Percentiles rank a stretch among this genome's conserved stretches.
These are phyloP conservation scores for Aphaenogaster floridana DNA, from an alignment of 1,140 invertebrate species.

Conservation along the genomic window DNA sequence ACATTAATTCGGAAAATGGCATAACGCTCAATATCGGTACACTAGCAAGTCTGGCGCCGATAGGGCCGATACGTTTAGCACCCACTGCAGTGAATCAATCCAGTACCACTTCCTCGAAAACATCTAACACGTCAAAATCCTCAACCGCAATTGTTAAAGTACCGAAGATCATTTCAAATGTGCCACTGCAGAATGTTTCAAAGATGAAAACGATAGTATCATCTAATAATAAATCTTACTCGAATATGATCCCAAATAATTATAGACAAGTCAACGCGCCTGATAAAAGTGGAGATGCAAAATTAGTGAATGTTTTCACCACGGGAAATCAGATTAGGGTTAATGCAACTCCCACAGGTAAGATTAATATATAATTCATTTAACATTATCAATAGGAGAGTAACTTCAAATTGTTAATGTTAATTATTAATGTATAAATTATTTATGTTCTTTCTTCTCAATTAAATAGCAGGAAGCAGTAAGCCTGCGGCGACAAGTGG, in stretches of 20 bases:
- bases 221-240: constrained; percentile 77
- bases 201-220: constrained; percentile 82
- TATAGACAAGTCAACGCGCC: constrained; percentile 76
- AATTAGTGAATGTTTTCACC: constrained; percentile 78
- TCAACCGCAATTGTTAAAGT: constrained; percentile 70
- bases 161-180: constrained; percentile 75
- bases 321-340: constrained; percentile 74
- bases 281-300: constrained; percentile 76
- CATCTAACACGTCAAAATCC: constrained; percentile 62
- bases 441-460: neutral
- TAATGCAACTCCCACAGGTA: constrained; percentile 72
- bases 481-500: constrained; percentile 70
- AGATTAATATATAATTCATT: constrained; percentile 36
- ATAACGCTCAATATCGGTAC: constrained; percentile 87
- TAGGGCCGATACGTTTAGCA: constrained; percentile 84
- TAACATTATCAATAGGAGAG: neutral
- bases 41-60: constrained; percentile 84
- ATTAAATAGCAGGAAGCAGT: constrained; percentile 51
- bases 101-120: constrained; percentile 44
- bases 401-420: neutral
- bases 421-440: neutral
- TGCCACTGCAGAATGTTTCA: constrained; percentile 65
- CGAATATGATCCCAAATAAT: constrained; percentile 76
- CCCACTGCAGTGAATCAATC: constrained; percentile 72
- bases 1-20: constrained; percentile 77